Evolutionary conservation across 2,113 vertebrate species (phyloP).

Genomic region (Hydrochoerus hydrochaeris): DNA sequence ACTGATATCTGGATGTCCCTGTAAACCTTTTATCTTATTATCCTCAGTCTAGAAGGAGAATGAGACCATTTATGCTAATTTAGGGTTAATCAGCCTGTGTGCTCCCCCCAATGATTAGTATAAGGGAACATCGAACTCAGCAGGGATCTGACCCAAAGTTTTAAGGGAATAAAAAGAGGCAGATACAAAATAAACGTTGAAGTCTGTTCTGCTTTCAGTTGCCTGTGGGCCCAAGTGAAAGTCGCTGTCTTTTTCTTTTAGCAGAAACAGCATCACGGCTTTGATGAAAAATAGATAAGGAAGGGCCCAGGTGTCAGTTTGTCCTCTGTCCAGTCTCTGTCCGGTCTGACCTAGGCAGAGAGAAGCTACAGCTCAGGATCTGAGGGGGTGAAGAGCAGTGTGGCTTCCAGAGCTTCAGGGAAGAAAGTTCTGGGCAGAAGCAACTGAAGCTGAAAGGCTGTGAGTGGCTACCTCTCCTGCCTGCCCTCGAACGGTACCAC

Average conservation of each 20-base stretch:
- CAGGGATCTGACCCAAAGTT: not conserved
- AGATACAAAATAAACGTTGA: not conserved
- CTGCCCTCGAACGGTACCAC: not conserved
- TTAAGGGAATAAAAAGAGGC: not conserved
- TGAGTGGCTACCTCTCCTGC: accelerated
- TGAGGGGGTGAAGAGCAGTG: not conserved
- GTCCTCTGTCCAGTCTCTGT: not conserved
- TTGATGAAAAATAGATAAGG: not conserved
- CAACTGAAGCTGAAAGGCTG: not conserved
- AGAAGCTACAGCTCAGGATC: not conserved
- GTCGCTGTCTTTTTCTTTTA: not conserved
- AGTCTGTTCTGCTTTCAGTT: not conserved
- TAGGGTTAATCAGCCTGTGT: not conserved
- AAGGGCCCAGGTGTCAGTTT: not conserved
- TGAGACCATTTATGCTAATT: not conserved
- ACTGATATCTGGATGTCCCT: not conserved
- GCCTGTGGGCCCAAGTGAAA: not conserved
- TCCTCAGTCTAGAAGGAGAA: not conserved
- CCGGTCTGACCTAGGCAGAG: not conserved
- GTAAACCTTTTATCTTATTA: not conserved
- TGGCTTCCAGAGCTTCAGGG: not conserved
- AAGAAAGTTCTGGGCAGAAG: not conserved
- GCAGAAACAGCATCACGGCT: not conserved
- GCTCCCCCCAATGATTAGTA: not conserved
- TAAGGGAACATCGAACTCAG: not conserved